Conservation (phyloP, 2,888 invertebrate species). For the Drosophila tripunctata region DNA sequence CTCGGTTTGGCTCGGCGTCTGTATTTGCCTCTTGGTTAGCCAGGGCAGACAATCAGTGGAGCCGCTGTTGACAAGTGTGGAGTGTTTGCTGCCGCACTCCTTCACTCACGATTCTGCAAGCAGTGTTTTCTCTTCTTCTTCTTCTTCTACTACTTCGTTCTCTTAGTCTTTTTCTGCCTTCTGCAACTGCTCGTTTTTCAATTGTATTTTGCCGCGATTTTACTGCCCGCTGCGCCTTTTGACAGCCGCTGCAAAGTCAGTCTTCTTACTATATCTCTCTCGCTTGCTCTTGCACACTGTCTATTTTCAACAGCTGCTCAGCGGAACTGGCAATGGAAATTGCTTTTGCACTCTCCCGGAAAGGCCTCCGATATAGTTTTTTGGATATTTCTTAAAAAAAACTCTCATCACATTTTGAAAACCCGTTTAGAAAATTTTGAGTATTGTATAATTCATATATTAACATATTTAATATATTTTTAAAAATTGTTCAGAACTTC, state of each 20-base stretch:
- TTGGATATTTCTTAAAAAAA: no score
- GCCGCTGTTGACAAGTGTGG: constrained; percentile 78
- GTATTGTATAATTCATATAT: no score
- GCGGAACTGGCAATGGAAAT: constrained; percentile 13
- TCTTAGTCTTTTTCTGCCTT: neutral
- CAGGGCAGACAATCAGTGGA: constrained; percentile 60
- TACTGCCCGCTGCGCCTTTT: constrained; percentile 70
- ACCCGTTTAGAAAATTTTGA: no score
- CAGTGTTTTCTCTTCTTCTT: neutral
- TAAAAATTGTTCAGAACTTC: no score
- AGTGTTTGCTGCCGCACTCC: constrained; percentile 79
- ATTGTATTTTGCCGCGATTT: constrained; percentile 74
- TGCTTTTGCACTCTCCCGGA: constrained; percentile 9
- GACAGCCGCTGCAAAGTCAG: constrained; percentile 54
- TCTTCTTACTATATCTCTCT: neutral
- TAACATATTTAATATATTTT: no score
- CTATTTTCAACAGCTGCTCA: neutral
- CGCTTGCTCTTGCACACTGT: neutral
- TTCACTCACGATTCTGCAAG: constrained; percentile 62
- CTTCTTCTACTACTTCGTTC: neutral
- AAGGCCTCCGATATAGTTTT: constrained; percentile 3
- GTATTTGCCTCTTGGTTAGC: constrained; percentile 27
- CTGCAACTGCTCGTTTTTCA: constrained; percentile 57
- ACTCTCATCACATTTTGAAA: neutral
- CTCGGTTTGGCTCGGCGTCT: constrained; percentile 16